Evolutionary conservation across 2,888 invertebrate genomes (phyloP).

Genomic region (Bellardia pandia): DNA sequence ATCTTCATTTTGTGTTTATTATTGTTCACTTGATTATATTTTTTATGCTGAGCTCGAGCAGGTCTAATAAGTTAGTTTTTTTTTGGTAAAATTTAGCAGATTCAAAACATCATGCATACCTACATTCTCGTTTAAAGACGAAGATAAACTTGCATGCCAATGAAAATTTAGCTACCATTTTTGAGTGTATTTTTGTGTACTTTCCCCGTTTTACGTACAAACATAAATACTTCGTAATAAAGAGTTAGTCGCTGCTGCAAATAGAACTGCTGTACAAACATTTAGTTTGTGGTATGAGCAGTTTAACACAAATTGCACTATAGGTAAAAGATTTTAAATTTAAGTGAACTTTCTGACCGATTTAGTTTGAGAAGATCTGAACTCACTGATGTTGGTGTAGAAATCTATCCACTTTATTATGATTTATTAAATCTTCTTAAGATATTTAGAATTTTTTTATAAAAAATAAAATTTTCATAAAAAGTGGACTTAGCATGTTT

Average conservation of each 20-base stretch:
- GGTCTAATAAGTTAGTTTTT: no score
- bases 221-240: slow-evolving; percentile 13
- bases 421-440: no score
- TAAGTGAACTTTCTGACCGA: no score
- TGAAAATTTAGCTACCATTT: not conserved
- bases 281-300: not conserved
- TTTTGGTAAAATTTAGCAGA: not conserved
- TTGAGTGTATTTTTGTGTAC: not conserved
- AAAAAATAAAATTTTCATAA: no score
- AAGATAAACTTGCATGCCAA: not conserved
- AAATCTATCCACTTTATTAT: no score
- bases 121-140: not conserved
- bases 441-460: no score
- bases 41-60: no score
- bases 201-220: not conserved
- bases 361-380: no score
- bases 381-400: no score
- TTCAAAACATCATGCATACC: not conserved
- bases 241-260: not conserved
- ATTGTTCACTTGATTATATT: no score
- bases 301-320: not conserved
- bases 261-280: slow-evolving; percentile 5
- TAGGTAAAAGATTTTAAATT: not conserved
- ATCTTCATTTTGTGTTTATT: no score
- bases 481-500: no score